Evolutionary conservation across 2,797 vertebrate genomes (phyloP).

Genomic region (Sebastes umbrosus): DNA sequence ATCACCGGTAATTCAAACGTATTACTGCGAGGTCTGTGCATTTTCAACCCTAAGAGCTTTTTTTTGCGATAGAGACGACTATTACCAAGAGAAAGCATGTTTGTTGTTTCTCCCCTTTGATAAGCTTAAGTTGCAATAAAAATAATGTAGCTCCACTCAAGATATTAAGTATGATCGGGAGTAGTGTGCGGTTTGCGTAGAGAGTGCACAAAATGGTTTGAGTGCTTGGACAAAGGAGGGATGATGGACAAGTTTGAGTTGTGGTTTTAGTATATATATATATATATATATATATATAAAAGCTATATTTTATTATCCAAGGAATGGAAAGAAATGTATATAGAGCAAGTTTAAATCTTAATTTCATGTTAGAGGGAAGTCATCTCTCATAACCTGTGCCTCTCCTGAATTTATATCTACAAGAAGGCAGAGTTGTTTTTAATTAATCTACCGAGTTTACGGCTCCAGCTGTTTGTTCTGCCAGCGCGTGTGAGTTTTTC

Average conservation of each 20-base stretch:
- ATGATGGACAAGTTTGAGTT: slow-evolving; percentile 15
- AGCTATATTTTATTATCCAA: slow-evolving; percentile 10
- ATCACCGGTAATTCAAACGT: slow-evolving; percentile 67
- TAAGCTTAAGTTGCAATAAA: slow-evolving; percentile 58
- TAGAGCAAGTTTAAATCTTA: slow-evolving; percentile 15
- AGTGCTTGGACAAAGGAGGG: slow-evolving; percentile 39
- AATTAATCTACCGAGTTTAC: slow-evolving; percentile 56
- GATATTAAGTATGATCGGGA: slow-evolving; percentile 51
- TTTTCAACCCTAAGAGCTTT: slow-evolving; percentile 60
- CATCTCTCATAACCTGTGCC: slow-evolving; percentile 13
- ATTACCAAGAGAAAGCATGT: slow-evolving; percentile 44
- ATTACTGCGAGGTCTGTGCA: slow-evolving; percentile 46
- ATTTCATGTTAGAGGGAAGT: slow-evolving; percentile 30
- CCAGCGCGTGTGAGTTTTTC: slow-evolving; percentile 2
- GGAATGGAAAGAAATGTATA: not conserved
- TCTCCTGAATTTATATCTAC: slow-evolving; percentile 19
- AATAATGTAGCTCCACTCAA: slow-evolving; percentile 62
- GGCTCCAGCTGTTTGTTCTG: slow-evolving; percentile 61
- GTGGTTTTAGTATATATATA: not conserved
- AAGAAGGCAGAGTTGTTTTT: slow-evolving; percentile 32
- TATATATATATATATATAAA: too few relatives aligned
- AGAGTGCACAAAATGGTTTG: slow-evolving; percentile 44
- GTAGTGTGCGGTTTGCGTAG: slow-evolving; percentile 4
- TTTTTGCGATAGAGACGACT: slow-evolving; percentile 35
- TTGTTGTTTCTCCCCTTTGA: slow-evolving; percentile 51